These are phyloP conservation scores for Phragmatobia fuliginosa DNA, from an alignment of 2,888 invertebrate species.

Conservation along the genomic window DNA sequence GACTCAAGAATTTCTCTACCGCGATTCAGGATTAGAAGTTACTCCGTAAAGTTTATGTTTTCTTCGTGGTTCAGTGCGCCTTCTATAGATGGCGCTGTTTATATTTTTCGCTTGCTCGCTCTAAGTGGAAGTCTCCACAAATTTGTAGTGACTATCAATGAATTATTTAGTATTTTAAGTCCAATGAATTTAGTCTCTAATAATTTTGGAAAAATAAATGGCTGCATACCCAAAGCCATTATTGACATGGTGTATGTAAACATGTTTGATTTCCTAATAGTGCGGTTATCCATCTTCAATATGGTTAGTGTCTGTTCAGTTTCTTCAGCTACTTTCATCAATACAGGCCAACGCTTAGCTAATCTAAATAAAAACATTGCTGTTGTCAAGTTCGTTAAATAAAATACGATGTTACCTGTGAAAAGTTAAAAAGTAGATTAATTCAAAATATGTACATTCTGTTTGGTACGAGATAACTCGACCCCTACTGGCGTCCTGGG, in stretches of 20 bases:
- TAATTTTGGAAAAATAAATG: not conserved
- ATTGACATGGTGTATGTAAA: conserved; percentile 47
- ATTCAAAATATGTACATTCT: not conserved
- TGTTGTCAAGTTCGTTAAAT: not conserved
- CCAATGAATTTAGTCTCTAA: not conserved
- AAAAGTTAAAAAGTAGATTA: not conserved
- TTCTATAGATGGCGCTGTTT: too few species aligned
- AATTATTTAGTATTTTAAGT: not conserved
- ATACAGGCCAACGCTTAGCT: conserved; percentile 7
- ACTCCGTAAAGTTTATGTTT: too few species aligned
- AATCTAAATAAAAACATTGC: not conserved
- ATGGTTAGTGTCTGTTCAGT: conserved; percentile 30
- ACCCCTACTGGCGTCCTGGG: too few species aligned
- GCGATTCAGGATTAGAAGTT: too few species aligned
- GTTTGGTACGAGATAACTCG: too few species aligned
- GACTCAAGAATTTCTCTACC: too few species aligned
- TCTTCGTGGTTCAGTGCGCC: too few species aligned
- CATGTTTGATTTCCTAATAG: conserved; percentile 36
- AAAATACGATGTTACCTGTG: not conserved
- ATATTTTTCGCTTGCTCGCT: too few species aligned
- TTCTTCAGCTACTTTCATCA: conserved; percentile 10
- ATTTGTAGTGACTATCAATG: not conserved
- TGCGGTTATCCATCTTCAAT: conserved; percentile 40
- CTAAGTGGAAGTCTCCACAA: too few species aligned
- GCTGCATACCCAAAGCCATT: conserved; percentile 54